Evolutionary conservation across 1,140 invertebrate genomes (phyloP), one percentile per base, ranked within the genome.

Genomic region (Pomacea maculata): DNA sequence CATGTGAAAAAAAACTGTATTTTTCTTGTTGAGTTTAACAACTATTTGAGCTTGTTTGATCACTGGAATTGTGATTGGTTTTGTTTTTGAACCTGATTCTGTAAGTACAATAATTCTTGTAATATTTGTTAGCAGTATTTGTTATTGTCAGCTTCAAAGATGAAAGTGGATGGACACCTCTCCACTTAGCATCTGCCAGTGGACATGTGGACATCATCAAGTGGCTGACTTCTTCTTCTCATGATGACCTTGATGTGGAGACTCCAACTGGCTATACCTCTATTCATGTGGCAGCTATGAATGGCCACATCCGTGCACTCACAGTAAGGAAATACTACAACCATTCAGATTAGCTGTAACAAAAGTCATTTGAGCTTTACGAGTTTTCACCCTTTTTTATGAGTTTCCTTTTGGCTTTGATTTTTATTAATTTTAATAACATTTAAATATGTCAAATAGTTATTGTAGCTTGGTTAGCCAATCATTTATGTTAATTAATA

Each of bases 241-340:
- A 84, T 52, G 83, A 84, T 21, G 89, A 87, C 64, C 74, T 90
- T 19, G 85, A 89, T 74, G 82, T 75, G 29, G 86, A 88, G 79
- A 89, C 88, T 29, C 89, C 87, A 12, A 90, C 89, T 9, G 91
- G 91, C 19, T 91, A 91, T 79, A 91, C 87, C 17, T 84, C 90
- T 11, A 88, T 91, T 29, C 91, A 92, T 74, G 70, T 91, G 19
- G 88, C 91, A 1, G 90, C 91, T n/a, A 87, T 90, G 87, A 88
- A 89, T 83, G 91, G 91, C 4, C 90, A 92, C 82, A 87, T 89
- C 19, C 85, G 88, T 70, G 88, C 88, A 80, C 75, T 91, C 81
- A 89, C 87, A 86, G 89, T 90, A 83, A 80, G 34, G 11, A 71
- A 29, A 12, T 71, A 9, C 14, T 17, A 9, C 12, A 21, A 71